Evolutionary conservation across 1,140 invertebrate genomes (phyloP).

Genomic region (Batillaria attramentaria): DNA sequence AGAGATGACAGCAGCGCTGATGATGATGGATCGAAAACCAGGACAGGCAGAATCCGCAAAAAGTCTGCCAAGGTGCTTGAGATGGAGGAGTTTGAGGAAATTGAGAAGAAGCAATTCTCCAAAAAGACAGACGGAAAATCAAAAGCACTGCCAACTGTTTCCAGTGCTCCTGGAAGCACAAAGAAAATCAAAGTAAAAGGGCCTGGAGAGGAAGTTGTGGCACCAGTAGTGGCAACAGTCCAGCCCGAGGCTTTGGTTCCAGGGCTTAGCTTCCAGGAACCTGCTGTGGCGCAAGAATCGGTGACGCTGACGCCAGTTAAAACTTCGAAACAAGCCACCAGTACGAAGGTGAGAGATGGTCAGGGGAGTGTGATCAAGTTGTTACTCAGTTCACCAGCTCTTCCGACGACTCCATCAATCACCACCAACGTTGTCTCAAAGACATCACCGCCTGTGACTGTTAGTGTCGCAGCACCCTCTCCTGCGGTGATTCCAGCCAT

Average conservation of each 20-base stretch:
- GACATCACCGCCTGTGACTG: slow-evolving; percentile 23
- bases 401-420: slow-evolving; percentile 40
- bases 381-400: slow-evolving; percentile 55
- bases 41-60: slow-evolving; percentile 79
- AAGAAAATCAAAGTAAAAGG: slow-evolving; percentile 26
- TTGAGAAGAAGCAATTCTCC: slow-evolving; percentile 74
- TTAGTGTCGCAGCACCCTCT: not conserved
- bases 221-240: not conserved
- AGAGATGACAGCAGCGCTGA: slow-evolving; percentile 27
- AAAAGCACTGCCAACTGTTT: slow-evolving; percentile 40
- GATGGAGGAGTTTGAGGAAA: slow-evolving; percentile 90
- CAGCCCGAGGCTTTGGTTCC: not conserved
- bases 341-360: not conserved
- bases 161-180: slow-evolving; percentile 11
- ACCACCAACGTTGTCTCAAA: slow-evolving; percentile 42
- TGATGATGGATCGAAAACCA: slow-evolving; percentile 28
- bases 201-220: not conserved
- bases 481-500: slow-evolving; percentile 5
- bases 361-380: slow-evolving; percentile 59
- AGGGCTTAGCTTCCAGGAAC: not conserved
- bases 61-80: slow-evolving; percentile 90
- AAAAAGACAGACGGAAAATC: slow-evolving; percentile 52
- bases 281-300: not conserved
- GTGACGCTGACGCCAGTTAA: slow-evolving; percentile 13
- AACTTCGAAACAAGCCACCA: slow-evolving; percentile 16